Base-by-base conservation (phyloP, 2,113 vertebrate genomes). In the Aplodontia rufa region DNA sequence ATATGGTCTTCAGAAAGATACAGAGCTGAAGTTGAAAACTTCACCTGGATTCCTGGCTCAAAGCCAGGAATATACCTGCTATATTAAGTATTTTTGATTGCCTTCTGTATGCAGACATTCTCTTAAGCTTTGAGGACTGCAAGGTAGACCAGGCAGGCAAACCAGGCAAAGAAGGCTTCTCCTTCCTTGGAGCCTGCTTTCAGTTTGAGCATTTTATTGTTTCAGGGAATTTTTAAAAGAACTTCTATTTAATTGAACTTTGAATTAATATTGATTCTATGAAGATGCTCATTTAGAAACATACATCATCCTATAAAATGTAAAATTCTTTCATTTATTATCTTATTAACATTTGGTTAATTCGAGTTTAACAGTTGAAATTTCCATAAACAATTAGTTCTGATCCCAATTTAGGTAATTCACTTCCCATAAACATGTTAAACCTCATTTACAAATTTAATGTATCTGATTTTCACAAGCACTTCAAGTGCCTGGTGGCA, bases 341-440 rank as follows among this genome's bases (percentile, higher is more conserved):
- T 91, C 93, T 91, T 88, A 69, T 37, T 89, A 91, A 83, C 11
- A 42, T 84, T 90, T 87, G n/a, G 24, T 68, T 90, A 68, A 90
- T 91, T 94, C n/a, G 90, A 84, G n/a, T 89, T 85, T 72, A 92
- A 92, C 12, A 75, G 68, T 55, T 96, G 66, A 93, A 97, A 90
- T 87, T 95, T 97, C 66, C 90, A 47, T 64, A 42, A 90, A 87
- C 47, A 66, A 58, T 87, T 96, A 91, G 84, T 83, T 55, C 71
- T 89, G 75, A 92, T 78, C 55, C 78, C 72, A 68, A 9, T 74
- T 81, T 90, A 88, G 60, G 45, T 94, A 90, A 87, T 89, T 97
- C 32, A 76, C 0, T 95, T 86, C 19, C 60, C 47, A 68, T 53
- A 28, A 88, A 82, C 81, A 85, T 92, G 68, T 94, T 95, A 93